Conservation (phyloP, 2,797 vertebrate species). For the Danio albolineatus region DNA sequence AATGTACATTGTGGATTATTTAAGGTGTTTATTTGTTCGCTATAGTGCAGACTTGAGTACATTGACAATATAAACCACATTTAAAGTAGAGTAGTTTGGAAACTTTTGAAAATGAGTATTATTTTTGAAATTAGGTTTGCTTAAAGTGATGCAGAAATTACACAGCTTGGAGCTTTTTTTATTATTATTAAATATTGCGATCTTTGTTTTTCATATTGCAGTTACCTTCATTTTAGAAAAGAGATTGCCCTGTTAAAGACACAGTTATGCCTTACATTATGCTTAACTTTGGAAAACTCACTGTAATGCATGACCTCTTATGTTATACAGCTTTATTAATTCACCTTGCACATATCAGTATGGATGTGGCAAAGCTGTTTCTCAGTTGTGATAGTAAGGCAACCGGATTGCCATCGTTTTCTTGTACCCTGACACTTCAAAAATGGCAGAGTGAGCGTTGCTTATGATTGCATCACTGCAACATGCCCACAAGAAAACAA, state of each 20-base stretch:
- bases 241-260: not conserved
- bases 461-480: constrained; percentile 62
- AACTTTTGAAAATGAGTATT: not conserved
- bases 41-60: not conserved
- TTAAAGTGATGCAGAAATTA: not conserved
- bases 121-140: not conserved
- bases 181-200: not conserved
- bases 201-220: not conserved
- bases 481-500: constrained; percentile 55
- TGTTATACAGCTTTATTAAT: not conserved
- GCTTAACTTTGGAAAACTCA: not conserved
- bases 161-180: not conserved
- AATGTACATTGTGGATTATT: too few relatives aligned
- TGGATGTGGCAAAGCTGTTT: constrained; percentile 11
- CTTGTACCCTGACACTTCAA: constrained; percentile 41
- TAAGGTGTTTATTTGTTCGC: too few relatives aligned
- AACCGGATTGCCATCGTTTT: constrained; percentile 43
- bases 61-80: not conserved
- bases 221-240: not conserved
- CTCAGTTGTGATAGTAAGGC: constrained; percentile 9
- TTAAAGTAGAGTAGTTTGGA: not conserved
- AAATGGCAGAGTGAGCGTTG: constrained; percentile 52
- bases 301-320: not conserved
- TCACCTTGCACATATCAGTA: not conserved
- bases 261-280: not conserved